Evolutionary conservation across 64 coral and sea anemone species (phyloP).

Genomic region (Pachyseris speciosa): DNA sequence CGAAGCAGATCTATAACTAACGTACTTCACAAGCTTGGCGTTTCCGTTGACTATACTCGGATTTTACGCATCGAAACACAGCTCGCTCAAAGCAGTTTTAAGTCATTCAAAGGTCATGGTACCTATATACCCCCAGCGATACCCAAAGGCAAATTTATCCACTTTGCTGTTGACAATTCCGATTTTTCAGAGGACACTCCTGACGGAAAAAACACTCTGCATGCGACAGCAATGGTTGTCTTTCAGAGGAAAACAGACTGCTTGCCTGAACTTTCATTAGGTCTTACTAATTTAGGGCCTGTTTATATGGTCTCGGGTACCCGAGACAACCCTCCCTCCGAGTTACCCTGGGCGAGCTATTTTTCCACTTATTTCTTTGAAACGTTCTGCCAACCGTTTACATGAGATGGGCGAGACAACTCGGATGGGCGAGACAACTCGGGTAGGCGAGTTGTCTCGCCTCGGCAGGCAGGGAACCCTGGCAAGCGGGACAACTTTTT

Average conservation of each 20-base stretch:
- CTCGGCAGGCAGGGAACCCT: too few relatives aligned
- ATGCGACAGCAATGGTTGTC: conserved; percentile 48
- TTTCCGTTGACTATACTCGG: background rate
- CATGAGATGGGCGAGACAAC: too few relatives aligned
- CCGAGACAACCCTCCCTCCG: too few relatives aligned
- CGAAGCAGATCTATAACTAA: background rate
- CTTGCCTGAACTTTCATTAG: too few relatives aligned
- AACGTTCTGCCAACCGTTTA: too few relatives aligned
- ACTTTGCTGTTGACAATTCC: conserved; percentile 45
- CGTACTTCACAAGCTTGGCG: conserved; percentile 8
- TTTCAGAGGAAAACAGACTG: conserved; percentile 44
- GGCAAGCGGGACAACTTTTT: too few relatives aligned
- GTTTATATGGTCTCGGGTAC: too few relatives aligned
- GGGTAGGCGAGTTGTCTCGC: too few relatives aligned
- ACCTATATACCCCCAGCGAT: conserved; percentile 25
- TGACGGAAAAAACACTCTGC: conserved; percentile 45
- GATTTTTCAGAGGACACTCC: conserved; percentile 54
- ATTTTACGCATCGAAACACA: conserved; percentile 49
- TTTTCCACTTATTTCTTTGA: too few relatives aligned
- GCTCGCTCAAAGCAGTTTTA: background rate
- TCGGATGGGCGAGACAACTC: too few relatives aligned
- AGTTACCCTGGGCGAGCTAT: too few relatives aligned
- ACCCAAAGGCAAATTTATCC: background rate
- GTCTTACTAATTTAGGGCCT: too few relatives aligned
- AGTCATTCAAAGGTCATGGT: background rate